Evolutionary conservation across 2,113 vertebrate genomes (phyloP).

Genomic region (Plestiodon gilberti): DNA sequence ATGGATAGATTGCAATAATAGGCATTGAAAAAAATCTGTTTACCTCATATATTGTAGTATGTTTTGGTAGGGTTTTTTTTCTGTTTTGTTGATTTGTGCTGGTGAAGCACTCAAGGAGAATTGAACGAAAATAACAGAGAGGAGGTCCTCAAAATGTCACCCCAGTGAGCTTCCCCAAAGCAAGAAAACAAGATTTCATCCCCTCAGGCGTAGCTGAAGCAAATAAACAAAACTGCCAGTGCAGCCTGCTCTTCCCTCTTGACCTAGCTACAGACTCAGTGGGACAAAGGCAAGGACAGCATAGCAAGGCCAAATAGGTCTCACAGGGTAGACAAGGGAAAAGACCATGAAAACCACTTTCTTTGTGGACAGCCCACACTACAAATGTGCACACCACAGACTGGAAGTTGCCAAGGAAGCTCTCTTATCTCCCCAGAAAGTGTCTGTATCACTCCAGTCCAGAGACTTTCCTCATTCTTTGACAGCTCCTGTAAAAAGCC

Average conservation of each 20-base stretch:
- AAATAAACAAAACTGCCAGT: not conserved
- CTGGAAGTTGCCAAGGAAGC: not conserved
- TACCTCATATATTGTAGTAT: not conserved
- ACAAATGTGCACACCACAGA: not conserved
- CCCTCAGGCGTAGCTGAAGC: not conserved
- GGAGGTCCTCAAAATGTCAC: not conserved
- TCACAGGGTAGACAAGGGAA: not conserved
- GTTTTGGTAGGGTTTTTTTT: not conserved
- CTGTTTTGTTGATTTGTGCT: not conserved
- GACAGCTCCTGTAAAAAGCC: not conserved
- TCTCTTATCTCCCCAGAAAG: not conserved
- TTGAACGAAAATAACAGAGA: not conserved
- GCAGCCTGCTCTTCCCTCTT: not conserved
- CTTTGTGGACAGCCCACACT: not conserved
- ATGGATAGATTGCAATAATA: not conserved
- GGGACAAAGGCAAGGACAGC: not conserved
- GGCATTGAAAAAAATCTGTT: not conserved
- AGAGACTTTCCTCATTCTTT: not conserved
- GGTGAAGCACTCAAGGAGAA: not conserved
- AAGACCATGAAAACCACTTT: not conserved
- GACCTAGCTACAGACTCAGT: not conserved
- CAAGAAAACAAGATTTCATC: not conserved
- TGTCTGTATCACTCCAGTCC: not conserved
- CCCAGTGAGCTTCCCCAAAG: not conserved
- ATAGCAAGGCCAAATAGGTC: not conserved